Evolutionary conservation across 2,888 invertebrate genomes (phyloP), one percentile per base, ranked within the genome.

Genomic region (Drosophila barbarae): DNA sequence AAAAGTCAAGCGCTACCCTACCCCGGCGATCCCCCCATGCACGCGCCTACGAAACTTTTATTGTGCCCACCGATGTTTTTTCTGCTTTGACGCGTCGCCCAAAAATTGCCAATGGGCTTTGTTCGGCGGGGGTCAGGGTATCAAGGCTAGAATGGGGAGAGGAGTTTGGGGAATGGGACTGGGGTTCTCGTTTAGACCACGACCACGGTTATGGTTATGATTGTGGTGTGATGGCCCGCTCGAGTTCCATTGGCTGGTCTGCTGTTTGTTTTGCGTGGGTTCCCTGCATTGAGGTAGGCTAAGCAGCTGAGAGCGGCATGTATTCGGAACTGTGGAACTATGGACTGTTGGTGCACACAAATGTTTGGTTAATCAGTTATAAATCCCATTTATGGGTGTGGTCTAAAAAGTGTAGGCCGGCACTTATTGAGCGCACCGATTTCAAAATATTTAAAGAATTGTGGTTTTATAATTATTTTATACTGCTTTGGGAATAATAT

Each of bases 21-120:
- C 51, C 46, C 50, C 23, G 9, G 32, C n/a, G 38, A 15, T 28
- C 36, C 30, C 55, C 41, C 66, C 55, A 61, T 61, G 61, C 71
- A 69, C 26, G 71, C 56, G 76, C 66, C 76, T 71, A 76, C 82
- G 66, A 63, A 66, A 81, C 70, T 84, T 84, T 74, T 82, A 84
- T 79, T 82, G 82, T 79, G 79, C 67, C 74, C 78, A 32, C 46
- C 47, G 61, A 69, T 82, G 85, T 79, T 84, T 80, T 80, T 79
- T 80, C 85, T 80, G 83, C 79, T 80, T 80, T 80, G 85, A 80
- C 79, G 85, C 79, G 76, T 60, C 70, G 61, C 61, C 79, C 82
- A 72, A 80, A 79, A 80, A 84, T 72, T 84, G 84, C 74, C 83
- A 79, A 78, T 74, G 83, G 66, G 79, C 59, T 84, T 68, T 65